Conservation (phyloP, 2,888 invertebrate genomes). For the Colostygia pectinataria region DNA sequence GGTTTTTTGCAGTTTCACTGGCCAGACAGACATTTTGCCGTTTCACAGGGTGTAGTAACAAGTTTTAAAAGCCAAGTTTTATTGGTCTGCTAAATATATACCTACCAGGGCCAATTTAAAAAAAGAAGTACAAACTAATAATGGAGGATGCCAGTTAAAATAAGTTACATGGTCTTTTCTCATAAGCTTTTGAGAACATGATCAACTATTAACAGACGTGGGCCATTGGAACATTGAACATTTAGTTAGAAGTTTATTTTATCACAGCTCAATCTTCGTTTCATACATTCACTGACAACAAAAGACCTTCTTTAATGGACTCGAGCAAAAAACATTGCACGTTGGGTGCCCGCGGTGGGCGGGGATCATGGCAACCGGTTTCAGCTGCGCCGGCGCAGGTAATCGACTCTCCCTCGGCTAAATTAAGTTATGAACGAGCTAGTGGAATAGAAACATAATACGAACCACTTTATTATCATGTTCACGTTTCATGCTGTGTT, state of each 20-base stretch:
- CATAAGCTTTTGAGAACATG: neutral
- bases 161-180: too few relatives aligned
- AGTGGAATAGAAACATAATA: slow-evolving; percentile 58
- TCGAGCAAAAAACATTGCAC: slow-evolving; percentile 68
- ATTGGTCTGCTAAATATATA: too few relatives aligned
- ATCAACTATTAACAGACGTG: neutral
- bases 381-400: slow-evolving; percentile 74
- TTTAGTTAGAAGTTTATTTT: slow-evolving; percentile 11
- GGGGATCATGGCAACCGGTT: slow-evolving; percentile 70
- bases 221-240: slow-evolving; percentile 8
- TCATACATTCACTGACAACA: slow-evolving; percentile 40
- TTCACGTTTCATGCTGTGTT: slow-evolving; percentile 21
- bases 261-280: slow-evolving; percentile 22
- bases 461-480: slow-evolving; percentile 33
- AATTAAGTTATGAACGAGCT: slow-evolving; percentile 77
- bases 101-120: too few relatives aligned
- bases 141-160: too few relatives aligned
- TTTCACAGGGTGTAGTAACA: too few relatives aligned
- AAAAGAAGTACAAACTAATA: too few relatives aligned
- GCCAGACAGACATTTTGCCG: too few relatives aligned
- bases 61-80: too few relatives aligned
- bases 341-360: slow-evolving; percentile 57
- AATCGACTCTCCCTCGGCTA: slow-evolving; percentile 68
- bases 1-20: too few relatives aligned
- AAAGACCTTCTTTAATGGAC: slow-evolving; percentile 41